Evolutionary conservation across 2,113 vertebrate species (phyloP), one percentile per base, ranked within the genome.

Genomic region (Microtus oregoni): DNA sequence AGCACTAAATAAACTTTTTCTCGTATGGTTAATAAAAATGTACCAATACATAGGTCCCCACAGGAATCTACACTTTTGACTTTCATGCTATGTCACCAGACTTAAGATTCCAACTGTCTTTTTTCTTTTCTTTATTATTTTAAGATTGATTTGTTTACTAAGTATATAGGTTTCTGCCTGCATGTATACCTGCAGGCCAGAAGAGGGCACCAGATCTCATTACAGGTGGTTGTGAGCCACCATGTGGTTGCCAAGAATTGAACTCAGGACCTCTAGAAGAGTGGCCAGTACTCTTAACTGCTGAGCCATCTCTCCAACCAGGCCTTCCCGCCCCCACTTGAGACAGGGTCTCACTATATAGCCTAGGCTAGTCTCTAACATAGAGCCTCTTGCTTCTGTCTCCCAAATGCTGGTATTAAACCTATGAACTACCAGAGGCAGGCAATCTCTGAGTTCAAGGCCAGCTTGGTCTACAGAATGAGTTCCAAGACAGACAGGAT

Each of bases 81-180:
- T 24, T 63, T 38, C 68, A 4, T 44, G 87, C 61, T 73, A 76
- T 41, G 1, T 41, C 65, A 32, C 20, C 68, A 76, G 52, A 96
- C 76, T 89, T 94, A 35, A 50, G 52, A 91, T 92, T 89, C 20
- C n/a, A 26, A 90, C 55, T 83, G 55, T 35, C 89, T 63, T 72
- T 63, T 47, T 47, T 50, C 68, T 83, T 58, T 58, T 20, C 83
- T 19, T 58, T 58, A 5, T 20, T 58, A 20, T 20, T 58, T 58
- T 58, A 58, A 58, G 55, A 58, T 58, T 58, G 55, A 58, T 20
- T 58, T 58, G 20, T 7, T 58, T 58, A 58, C 19, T 58, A 58
- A 20, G 5, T 58, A 58, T 58, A 58, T 5, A 58, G 17, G 17
- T 19, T 58, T 58, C 55, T 58, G 55, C 5, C 55, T 58, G 55